phyloP scores from a whole-genome alignment of 2,797 vertebrate species.

The Fundulus diaphanus region DNA sequence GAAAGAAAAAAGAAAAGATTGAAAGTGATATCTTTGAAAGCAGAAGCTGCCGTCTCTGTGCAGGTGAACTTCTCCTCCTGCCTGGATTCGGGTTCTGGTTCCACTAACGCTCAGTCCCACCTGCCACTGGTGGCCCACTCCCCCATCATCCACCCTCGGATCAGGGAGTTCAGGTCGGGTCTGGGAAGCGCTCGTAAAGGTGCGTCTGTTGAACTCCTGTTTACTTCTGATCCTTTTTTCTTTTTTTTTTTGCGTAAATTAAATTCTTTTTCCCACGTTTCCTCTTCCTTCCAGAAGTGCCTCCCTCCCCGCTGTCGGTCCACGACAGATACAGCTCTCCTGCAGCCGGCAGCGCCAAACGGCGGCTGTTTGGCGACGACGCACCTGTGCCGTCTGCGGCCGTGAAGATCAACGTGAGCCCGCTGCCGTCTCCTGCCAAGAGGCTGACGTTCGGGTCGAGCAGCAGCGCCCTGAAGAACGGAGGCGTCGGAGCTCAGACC shows the following conservation, averaged over 20 bases:
- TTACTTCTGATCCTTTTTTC: no score
- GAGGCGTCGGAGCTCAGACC: conserved; percentile 72
- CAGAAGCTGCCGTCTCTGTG: not conserved
- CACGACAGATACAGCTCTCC: conserved; percentile 96
- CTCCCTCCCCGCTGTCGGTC: conserved; percentile 90
- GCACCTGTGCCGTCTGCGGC: not conserved
- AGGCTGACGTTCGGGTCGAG: conserved; percentile 80
- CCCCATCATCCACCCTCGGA: conserved; percentile 94
- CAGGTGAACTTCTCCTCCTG: conserved; percentile 95
- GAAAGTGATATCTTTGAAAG: no score
- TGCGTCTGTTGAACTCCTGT: conserved; percentile 19
- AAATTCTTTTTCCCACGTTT: not conserved
- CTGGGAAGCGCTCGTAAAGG: conserved; percentile 86
- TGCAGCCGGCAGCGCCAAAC: conserved; percentile 92
- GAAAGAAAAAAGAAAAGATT: no score
- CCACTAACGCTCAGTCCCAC: conserved; percentile 79
- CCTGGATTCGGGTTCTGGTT: conserved; percentile 85
- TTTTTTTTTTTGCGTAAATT: no score
- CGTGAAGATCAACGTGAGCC: conserved; percentile 37
- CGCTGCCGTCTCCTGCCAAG: conserved; percentile 77
- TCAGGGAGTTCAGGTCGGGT: conserved; percentile 92
- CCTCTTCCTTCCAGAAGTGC: conserved; percentile 78
- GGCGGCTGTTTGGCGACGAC: conserved; percentile 94
- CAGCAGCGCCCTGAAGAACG: conserved; percentile 74
- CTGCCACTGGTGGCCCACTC: conserved; percentile 91